phyloP scores from a whole-genome alignment of 2,888 invertebrate genomes.

The Drosophila anceps region DNA sequence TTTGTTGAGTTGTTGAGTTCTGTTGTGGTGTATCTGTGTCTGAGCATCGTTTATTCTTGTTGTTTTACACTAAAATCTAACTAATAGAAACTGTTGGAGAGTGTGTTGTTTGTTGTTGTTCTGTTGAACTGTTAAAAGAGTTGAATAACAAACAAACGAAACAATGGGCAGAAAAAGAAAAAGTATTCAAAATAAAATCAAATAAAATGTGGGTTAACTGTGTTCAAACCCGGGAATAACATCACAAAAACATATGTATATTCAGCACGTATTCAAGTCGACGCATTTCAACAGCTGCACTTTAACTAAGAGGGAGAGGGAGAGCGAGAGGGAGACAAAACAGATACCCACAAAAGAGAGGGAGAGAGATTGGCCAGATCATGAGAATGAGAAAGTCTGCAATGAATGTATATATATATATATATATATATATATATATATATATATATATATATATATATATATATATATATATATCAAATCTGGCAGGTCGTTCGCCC shows the following conservation, averaged over 20 bases:
- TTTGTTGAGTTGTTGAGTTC: too few relatives aligned
- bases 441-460: neutral
- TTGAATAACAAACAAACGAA: conserved; percentile 40
- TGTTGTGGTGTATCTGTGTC: conserved; percentile 62
- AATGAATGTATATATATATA: neutral
- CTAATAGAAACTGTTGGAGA: conserved; percentile 43
- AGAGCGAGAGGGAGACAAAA: neutral
- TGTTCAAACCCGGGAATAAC: conserved; percentile 13
- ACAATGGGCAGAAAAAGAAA: conserved; percentile 13
- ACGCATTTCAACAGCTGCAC: conserved; percentile 13
- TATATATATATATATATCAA: conserved; percentile 24
- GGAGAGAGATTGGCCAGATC: neutral
- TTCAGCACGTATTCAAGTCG: conserved; percentile 22
- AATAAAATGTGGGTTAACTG: conserved; percentile 20
- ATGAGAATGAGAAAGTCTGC: neutral
- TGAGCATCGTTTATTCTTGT: conserved; percentile 45
- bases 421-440: too few relatives aligned
- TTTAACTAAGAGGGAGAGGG: neutral
- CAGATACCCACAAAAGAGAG: neutral
- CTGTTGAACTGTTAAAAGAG: conserved; percentile 32
- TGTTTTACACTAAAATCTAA: conserved; percentile 57
- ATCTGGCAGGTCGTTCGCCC: conserved; percentile 38
- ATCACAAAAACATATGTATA: conserved; percentile 13
- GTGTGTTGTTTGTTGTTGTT: conserved; percentile 36
- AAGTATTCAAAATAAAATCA: neutral